phyloP scores from a whole-genome alignment of 2,113 vertebrate species.

The Peucedramus taeniatus region DNA sequence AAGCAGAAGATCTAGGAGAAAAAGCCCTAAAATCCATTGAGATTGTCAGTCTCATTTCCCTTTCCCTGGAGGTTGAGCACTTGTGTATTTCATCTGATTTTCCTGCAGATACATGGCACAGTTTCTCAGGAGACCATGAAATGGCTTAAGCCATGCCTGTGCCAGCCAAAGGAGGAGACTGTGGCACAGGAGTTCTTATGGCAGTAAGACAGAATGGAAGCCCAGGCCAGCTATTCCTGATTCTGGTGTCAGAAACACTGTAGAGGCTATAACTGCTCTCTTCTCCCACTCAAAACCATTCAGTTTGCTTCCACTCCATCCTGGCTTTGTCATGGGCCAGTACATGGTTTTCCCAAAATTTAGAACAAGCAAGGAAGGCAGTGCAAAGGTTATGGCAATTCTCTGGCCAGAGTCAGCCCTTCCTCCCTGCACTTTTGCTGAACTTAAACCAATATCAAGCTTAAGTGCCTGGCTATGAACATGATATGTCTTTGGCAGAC shows the following conservation, averaged over 20 bases:
- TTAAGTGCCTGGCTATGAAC: neutral
- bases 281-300: neutral
- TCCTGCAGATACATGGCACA: neutral
- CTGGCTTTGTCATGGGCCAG: accelerated
- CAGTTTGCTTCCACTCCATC: neutral
- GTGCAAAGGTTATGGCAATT: neutral
- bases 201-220: neutral
- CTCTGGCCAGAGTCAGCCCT: neutral
- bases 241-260: neutral
- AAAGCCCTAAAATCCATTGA: neutral
- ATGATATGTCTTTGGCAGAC: neutral
- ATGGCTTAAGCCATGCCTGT: neutral
- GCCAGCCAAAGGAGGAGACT: neutral
- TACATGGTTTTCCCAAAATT: neutral
- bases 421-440: neutral
- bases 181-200: neutral
- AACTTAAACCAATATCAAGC: neutral
- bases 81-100: neutral
- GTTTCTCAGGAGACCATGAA: neutral
- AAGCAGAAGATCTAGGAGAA: neutral
- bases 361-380: neutral
- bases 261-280: neutral
- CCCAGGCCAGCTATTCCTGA: neutral
- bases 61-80: neutral
- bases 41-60: neutral